phyloP scores from a whole-genome alignment of 2,888 invertebrate species.

The Mesorhabditis sp. region DNA sequence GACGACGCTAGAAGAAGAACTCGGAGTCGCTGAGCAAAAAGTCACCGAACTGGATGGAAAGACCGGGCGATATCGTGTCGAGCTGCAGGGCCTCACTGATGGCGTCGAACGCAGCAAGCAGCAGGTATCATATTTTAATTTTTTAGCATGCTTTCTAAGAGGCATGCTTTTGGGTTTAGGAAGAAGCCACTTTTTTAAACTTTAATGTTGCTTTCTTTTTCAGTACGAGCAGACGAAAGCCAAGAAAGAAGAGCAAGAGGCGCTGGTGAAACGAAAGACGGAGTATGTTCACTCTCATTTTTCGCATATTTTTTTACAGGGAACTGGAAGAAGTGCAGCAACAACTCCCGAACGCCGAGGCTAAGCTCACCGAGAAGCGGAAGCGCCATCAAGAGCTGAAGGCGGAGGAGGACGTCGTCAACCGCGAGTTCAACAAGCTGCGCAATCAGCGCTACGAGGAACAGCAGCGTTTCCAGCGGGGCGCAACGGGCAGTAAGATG shows the following conservation, averaged over 20 bases:
- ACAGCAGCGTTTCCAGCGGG: constrained; percentile 17
- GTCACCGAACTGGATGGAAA: background rate
- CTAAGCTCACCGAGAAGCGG: constrained; percentile 17
- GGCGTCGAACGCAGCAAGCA: background rate
- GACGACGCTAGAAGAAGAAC: background rate
- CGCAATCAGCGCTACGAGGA: constrained; percentile 4
- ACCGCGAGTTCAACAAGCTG: constrained; percentile 14
- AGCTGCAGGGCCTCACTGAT: background rate
- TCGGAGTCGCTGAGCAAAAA: background rate
- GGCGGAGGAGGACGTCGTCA: constrained; percentile 12
- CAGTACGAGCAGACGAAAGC: constrained; percentile 14
- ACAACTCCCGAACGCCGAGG: constrained; percentile 16
- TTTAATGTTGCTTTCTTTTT: too few relatives aligned
- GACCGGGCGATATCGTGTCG: constrained; percentile 1
- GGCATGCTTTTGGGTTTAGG: too few relatives aligned
- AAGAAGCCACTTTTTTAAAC: too few relatives aligned
- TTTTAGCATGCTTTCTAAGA: too few relatives aligned
- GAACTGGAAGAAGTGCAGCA: constrained; percentile 25
- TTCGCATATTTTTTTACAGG: background rate
- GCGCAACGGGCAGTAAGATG: constrained; percentile 26
- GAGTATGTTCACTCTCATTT: background rate
- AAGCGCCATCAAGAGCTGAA: constrained; percentile 38
- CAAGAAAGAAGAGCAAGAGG: constrained; percentile 13
- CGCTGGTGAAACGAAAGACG: constrained; percentile 11
- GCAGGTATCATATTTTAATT: background rate